A percentile compares a stretch with the other conserved stretches of the same genome.
Evolutionary conservation across 2,113 vertebrate genomes (phyloP).

Genomic region (Pheucticus melanocephalus): DNA sequence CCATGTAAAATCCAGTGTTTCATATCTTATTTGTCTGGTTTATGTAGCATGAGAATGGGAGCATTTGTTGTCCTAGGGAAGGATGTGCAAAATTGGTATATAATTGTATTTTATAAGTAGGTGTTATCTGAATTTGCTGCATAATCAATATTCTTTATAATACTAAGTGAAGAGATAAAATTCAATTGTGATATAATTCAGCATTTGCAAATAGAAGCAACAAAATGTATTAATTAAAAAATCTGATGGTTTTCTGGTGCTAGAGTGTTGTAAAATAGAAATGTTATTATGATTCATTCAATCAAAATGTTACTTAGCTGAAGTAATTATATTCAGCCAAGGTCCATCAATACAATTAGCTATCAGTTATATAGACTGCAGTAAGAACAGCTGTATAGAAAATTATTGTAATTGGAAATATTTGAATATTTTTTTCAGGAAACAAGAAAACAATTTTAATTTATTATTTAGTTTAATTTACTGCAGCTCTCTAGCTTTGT

Average conservation of each 20-base stretch:
- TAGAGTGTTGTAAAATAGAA: neutral
- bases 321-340: conserved; percentile 2
- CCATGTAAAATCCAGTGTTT: neutral
- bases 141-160: neutral
- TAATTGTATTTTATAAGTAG: neutral
- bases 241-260: neutral
- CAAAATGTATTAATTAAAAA: conserved; percentile 37
- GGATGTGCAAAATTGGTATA: neutral
- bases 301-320: neutral
- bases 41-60: neutral
- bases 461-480: neutral
- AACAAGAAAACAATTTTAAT: neutral
- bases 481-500: neutral
- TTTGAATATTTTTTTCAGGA: neutral
- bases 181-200: neutral
- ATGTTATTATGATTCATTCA: neutral
- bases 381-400: neutral
- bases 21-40: neutral
- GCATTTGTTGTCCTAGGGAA: neutral
- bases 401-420: neutral
- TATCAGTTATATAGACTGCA: neutral
- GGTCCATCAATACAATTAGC: neutral
- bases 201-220: neutral
- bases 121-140: neutral
- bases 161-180: neutral